These are phyloP conservation scores for Baronia brevicornis DNA, from an alignment of 2,888 invertebrate genomes.

Conservation along the genomic window DNA sequence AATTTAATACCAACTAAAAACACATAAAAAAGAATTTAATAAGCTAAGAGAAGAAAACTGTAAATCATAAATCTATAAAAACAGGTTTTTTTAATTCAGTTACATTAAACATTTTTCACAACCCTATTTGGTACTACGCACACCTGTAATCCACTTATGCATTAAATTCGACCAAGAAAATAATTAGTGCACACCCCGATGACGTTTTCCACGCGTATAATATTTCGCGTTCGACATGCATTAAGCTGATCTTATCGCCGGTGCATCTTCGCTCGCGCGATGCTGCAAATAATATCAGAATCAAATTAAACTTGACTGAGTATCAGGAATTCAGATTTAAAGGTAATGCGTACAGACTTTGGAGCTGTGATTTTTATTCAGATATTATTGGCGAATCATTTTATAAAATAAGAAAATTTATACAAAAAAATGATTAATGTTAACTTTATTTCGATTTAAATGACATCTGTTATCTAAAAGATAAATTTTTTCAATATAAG, in stretches of 20 bases:
- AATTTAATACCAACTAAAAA: no score
- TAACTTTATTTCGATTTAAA: no score
- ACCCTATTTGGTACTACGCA: slow-evolving; percentile 3
- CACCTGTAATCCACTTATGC: slow-evolving; percentile 13
- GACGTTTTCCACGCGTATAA: slow-evolving; percentile 48
- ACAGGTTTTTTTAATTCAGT: no score
- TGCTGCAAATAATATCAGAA: slow-evolving; percentile 32
- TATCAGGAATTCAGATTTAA: slow-evolving; percentile 34
- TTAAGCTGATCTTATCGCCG: slow-evolving; percentile 44
- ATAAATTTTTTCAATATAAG: no score
- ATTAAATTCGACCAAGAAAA: slow-evolving; percentile 12
- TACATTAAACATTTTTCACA: slow-evolving; percentile 1
- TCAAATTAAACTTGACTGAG: slow-evolving; percentile 36
- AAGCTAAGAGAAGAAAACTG: no score
- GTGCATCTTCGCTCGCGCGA: slow-evolving; percentile 42
- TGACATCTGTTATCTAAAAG: slow-evolving; percentile 8
- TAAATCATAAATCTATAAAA: no score
- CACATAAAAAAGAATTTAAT: no score
- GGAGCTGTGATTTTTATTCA: slow-evolving; percentile 14
- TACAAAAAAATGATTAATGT: slow-evolving; percentile 24
- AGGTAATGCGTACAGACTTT: slow-evolving; percentile 27
- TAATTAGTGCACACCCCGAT: slow-evolving; percentile 20
- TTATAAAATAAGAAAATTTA: slow-evolving; percentile 7
- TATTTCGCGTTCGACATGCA: slow-evolving; percentile 49
- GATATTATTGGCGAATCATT: slow-evolving; percentile 12